Evolutionary conservation across 2,888 invertebrate genomes (phyloP).

Genomic region (Malthinus flaveolus): DNA sequence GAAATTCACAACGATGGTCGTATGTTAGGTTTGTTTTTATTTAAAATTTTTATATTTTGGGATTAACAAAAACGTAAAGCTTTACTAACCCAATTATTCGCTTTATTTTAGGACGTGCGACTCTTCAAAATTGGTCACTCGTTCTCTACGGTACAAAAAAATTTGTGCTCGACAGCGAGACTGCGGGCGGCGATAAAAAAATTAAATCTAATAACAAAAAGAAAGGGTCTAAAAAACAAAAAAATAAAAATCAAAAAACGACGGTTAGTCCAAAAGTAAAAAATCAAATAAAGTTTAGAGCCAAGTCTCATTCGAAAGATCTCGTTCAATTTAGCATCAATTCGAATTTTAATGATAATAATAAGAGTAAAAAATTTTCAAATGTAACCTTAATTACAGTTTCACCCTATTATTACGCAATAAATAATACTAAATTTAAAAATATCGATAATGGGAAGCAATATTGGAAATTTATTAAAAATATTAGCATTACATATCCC

Average conservation of each 20-base stretch:
- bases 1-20: constrained; percentile 95
- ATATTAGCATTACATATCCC: constrained; percentile 66
- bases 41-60: constrained; percentile 11
- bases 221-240: constrained; percentile 55
- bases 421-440: constrained; percentile 47
- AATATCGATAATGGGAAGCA: constrained; percentile 46
- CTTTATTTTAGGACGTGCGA: constrained; percentile 72
- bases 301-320: constrained; percentile 39
- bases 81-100: constrained; percentile 24
- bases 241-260: constrained; percentile 41
- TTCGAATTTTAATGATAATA: constrained; percentile 26
- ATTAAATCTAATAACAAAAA: constrained; percentile 60
- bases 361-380: constrained; percentile 28
- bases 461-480: constrained; percentile 51
- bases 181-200: constrained; percentile 35
- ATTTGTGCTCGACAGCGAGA: constrained; percentile 43
- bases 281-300: constrained; percentile 37
- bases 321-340: constrained; percentile 11
- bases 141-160: constrained; percentile 88
- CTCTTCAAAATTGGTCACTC: constrained; percentile 91
- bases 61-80: not conserved
- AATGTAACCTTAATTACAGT: constrained; percentile 17
- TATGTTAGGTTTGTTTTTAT: constrained; percentile 75
- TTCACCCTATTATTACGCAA: constrained; percentile 42
- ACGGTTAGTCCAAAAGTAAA: constrained; percentile 39